Percentiles rank a stretch among this genome's conserved stretches.
phyloP scores from a whole-genome alignment of 2,888 invertebrate genomes.

The Lamellibrachia satsuma region DNA sequence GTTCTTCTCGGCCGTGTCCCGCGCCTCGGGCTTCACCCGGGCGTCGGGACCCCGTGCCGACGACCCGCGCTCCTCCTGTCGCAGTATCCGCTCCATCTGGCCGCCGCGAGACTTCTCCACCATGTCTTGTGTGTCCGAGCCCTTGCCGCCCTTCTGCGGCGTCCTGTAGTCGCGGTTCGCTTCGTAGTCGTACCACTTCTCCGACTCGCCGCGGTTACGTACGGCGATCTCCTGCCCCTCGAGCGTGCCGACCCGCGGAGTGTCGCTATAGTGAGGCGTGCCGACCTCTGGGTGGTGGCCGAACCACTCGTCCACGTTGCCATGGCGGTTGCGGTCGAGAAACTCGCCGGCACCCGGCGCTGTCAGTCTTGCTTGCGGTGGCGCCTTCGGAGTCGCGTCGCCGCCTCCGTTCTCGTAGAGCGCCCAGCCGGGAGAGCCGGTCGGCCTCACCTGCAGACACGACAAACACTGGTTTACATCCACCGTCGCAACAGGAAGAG shows the following conservation, averaged over 20 bases:
- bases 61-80: background rate
- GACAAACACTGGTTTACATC: no score
- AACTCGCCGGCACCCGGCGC: slow-evolving; percentile 38
- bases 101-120: slow-evolving; percentile 33
- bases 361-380: slow-evolving; percentile 23
- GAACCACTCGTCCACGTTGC: slow-evolving; percentile 41
- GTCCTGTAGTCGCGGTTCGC: slow-evolving; percentile 38
- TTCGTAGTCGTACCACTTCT: slow-evolving; percentile 41
- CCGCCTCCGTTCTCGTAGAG: slow-evolving; percentile 25
- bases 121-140: slow-evolving; percentile 29
- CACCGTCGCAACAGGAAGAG: no score
- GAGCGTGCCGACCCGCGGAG: slow-evolving; percentile 29
- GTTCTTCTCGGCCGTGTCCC: slow-evolving; percentile 39
- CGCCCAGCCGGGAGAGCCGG: slow-evolving; percentile 33
- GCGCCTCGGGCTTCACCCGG: slow-evolving; percentile 42
- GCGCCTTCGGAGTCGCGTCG: background rate
- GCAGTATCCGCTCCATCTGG: slow-evolving; percentile 25
- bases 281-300: slow-evolving; percentile 30
- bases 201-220: slow-evolving; percentile 34
- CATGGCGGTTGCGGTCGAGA: slow-evolving; percentile 39
- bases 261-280: background rate
- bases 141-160: slow-evolving; percentile 19
- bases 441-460: slow-evolving; percentile 20
- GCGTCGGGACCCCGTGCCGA: slow-evolving; percentile 7
- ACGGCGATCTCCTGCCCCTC: slow-evolving; percentile 39